Base-by-base conservation (phyloP, 2,888 invertebrate genomes). In the Nemapogon koenigi region DNA sequence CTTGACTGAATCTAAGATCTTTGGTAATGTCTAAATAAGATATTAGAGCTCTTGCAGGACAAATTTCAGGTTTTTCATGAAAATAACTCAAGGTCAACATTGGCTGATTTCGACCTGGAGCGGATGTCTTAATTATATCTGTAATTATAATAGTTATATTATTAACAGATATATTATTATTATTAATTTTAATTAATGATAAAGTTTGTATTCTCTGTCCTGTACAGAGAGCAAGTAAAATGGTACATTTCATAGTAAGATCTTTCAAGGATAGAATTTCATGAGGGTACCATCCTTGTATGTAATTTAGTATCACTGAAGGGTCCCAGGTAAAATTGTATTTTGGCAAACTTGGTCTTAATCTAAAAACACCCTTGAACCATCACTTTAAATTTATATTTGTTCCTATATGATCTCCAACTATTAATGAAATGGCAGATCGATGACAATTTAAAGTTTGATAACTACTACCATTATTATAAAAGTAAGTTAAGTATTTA, bases 271-370 rank as follows among this genome's bases (percentile, higher is more conserved):
- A 8, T 11, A 32, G n/a, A 6, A 18, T 2, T 18, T 22, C 13
- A 26, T 38, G 31, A 6, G 15, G 16, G 3, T 14, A n/a, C 16
- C 3, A 32, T 13, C 16, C 16, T 4, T 10, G 4, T 31, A 38
- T 11, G 16, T 16, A 16, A 7, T 22, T 7, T 26, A 38, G 17
- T 11, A 38, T 26, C 14, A 11, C 32, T 1, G 2, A 1, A 2
- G 32, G 31, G 14, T 38, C 26, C 38, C 38, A 38, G n/a, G 26
- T 25, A 7, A 11, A 6, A 2, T 13, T 1, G 16, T 38, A 38
- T 25, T 26, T 38, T 7, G 32, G 38, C 10, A 10, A 14, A 6
- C 4, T 7, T 4, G 38, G 38, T 8, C 17, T 19, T 25, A 32
- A 10, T 13, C 17, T 22, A 25, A 10, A 38, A n/a, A 32, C 11